Percentiles rank a stretch among this genome's conserved stretches.
These are phyloP conservation scores for Pyrocoelia pectoralis DNA, from an alignment of 2,888 invertebrate genomes.

Conservation along the genomic window DNA sequence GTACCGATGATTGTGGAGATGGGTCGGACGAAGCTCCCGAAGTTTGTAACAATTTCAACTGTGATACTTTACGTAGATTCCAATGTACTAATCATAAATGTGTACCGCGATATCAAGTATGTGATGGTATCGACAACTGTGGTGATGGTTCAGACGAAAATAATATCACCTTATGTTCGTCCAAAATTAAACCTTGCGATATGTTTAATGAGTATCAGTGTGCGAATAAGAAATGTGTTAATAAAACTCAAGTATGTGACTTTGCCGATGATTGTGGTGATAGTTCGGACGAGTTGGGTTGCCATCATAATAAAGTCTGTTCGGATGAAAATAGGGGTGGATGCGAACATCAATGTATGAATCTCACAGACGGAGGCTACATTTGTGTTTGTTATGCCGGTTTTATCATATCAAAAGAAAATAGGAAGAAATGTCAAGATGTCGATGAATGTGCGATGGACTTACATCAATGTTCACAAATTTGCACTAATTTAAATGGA, in stretches of 20 bases:
- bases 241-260: conserved; percentile 82
- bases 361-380: conserved; percentile 83
- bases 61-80: conserved; percentile 84
- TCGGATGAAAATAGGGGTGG: conserved; percentile 73
- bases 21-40: conserved; percentile 84
- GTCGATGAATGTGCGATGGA: conserved; percentile 88
- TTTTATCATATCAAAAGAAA: conserved; percentile 80
- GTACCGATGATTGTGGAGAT: conserved; percentile 92
- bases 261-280: conserved; percentile 92
- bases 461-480: conserved; percentile 90
- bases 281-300: conserved; percentile 88
- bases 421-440: conserved; percentile 86
- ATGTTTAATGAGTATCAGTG: conserved; percentile 84
- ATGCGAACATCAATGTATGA: conserved; percentile 91
- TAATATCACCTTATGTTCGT: conserved; percentile 87
- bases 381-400: conserved; percentile 91
- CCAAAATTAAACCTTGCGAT: conserved; percentile 79
- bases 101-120: conserved; percentile 85
- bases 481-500: conserved; percentile 92
- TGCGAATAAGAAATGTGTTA: conserved; percentile 86
- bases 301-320: conserved; percentile 75
- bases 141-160: conserved; percentile 96
- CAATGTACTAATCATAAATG: conserved; percentile 91
- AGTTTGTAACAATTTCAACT: conserved; percentile 85
- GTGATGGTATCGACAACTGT: conserved; percentile 93